Evolutionary conservation across 2,888 invertebrate genomes (phyloP), one percentile per base, ranked within the genome.

Genomic region (Lasius fuliginosus): DNA sequence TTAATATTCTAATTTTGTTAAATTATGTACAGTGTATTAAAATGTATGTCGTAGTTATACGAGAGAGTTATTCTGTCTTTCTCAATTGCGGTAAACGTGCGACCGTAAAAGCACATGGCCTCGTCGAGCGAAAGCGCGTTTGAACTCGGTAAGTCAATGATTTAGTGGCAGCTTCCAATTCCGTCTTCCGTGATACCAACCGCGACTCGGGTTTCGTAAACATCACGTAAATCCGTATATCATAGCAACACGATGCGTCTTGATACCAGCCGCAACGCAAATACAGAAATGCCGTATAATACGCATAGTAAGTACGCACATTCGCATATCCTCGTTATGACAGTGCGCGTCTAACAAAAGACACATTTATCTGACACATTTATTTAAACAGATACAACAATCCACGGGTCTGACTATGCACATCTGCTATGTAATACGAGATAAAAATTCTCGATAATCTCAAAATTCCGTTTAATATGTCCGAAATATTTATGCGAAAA

Each of bases 221-320:
- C 71, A 49, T 49, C 49, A 71, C 73, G 27, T 18, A 46, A 60
- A 71, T 79, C 58, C 79, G 60, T 71, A 71, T 62, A 71, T 79
- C 71, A 71, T 60, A 60, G 71, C 27, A 46, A 60, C 73, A 36
- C 79, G 73, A 49, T 71, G 79, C 79, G 71, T 79, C 71, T 79
- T 68, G 77, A 79, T 79, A 69, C 79, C 60, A 79, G 60, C 60
- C 60, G 60, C 71, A 79, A 30, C 60, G 79, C 46, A 79, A 79
- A 79, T 79, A 79, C 27, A 30, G 79, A 79, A 71, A 79, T 12
- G 27, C 23, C 69, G 69, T 79, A 79, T 79, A 79, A 79, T 79
- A 42, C 12, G 77, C 69, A 42, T 33, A 58, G 33, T 79, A 71
- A 79, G 71, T 71, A 79, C 79, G 46, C 71, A 33, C 79, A 71